These are phyloP conservation scores for Globodera rostochiensis DNA, from an alignment of 1,140 invertebrate genomes.

Conservation along the genomic window DNA sequence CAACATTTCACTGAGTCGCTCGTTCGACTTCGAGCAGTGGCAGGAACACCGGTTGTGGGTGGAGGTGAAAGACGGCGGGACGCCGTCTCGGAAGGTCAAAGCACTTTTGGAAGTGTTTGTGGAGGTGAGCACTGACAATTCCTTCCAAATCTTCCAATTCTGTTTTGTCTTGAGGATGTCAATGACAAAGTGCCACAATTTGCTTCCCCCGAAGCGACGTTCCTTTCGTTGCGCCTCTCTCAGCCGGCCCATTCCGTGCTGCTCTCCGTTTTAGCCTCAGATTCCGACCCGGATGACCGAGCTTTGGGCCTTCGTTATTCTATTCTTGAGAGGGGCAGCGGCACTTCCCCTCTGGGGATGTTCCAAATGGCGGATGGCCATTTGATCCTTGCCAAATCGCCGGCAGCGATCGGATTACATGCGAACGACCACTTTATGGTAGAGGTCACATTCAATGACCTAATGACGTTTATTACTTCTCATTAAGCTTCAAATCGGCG, in stretches of 20 bases:
- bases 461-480: not conserved
- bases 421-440: not conserved
- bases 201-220: not conserved
- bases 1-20: not conserved
- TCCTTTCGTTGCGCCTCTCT: not conserved
- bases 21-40: constrained; percentile 3
- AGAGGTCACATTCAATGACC: not conserved
- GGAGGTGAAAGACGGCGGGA: not conserved
- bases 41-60: not conserved
- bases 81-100: not conserved
- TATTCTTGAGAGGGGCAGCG: not conserved
- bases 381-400: not conserved
- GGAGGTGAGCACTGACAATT: not conserved
- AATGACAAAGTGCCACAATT: constrained; percentile 3
- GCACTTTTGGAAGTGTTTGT: constrained; percentile 1
- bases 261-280: not conserved
- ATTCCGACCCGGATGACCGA: not conserved
- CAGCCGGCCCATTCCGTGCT: not conserved
- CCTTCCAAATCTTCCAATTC: no score
- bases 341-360: not conserved
- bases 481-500: not conserved
- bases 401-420: not conserved
- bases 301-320: not conserved
- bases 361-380: not conserved
- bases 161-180: not conserved